phyloP scores from a whole-genome alignment of 2,888 invertebrate genomes.

The Pachliopta kotzebuea region DNA sequence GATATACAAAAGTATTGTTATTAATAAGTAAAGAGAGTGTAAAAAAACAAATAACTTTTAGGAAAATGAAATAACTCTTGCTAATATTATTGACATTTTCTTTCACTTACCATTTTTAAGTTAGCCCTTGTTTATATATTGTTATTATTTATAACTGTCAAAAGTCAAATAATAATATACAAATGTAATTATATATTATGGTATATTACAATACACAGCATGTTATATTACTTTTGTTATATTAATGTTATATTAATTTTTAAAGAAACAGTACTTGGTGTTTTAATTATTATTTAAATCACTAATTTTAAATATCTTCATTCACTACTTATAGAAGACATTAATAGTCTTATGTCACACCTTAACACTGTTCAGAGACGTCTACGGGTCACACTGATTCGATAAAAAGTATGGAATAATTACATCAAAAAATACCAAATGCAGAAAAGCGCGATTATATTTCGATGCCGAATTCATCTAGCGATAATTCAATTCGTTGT shows the following conservation, averaged over 20 bases:
- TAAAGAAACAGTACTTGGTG: slow-evolving; percentile 24
- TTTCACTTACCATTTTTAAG: slow-evolving; percentile 31
- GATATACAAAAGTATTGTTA: not conserved
- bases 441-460: slow-evolving; percentile 31
- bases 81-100: slow-evolving; percentile 4
- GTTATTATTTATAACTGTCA: slow-evolving; percentile 12
- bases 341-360: slow-evolving; percentile 33
- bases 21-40: not conserved
- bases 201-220: slow-evolving; percentile 4
- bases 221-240: too few relatives aligned
- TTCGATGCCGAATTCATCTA: slow-evolving; percentile 33
- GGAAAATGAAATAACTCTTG: not conserved
- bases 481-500: slow-evolving; percentile 58
- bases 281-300: slow-evolving; percentile 19
- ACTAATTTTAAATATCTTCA: slow-evolving; percentile 20
- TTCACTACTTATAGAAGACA: slow-evolving; percentile 27
- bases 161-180: slow-evolving; percentile 1
- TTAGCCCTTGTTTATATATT: slow-evolving; percentile 22
- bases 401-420: slow-evolving; percentile 26
- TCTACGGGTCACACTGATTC: slow-evolving; percentile 28
- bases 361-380: slow-evolving; percentile 30
- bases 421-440: slow-evolving; percentile 32
- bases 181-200: slow-evolving; percentile 1
- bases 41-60: not conserved
- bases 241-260: too few relatives aligned